Conservation (phyloP, 2,888 invertebrate species). For the Oxytorus armatus region DNA sequence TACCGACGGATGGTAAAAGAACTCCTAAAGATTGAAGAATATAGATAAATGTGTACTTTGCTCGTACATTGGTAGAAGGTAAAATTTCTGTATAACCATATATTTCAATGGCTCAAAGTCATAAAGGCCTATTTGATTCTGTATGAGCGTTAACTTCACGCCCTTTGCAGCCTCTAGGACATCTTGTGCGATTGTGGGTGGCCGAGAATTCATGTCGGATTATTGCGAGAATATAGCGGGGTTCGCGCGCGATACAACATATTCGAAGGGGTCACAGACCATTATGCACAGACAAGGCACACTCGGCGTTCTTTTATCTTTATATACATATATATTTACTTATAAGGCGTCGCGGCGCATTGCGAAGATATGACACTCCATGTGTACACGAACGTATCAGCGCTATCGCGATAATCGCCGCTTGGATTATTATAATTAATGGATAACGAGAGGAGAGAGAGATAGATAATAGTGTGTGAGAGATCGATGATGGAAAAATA, state of each 20-base stretch:
- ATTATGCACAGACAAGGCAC: constrained; percentile 72
- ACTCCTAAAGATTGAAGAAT: no score
- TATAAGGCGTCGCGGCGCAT: constrained; percentile 43
- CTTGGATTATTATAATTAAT: constrained; percentile 66
- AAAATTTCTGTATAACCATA: not conserved
- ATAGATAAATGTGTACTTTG: no score
- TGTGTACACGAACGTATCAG: constrained; percentile 41
- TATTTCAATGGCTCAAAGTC: not conserved
- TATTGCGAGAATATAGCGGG: constrained; percentile 57
- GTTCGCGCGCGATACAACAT: constrained; percentile 50
- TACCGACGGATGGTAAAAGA: no score
- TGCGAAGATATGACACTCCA: constrained; percentile 62
- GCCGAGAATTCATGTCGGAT: constrained; percentile 72
- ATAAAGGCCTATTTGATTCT: not conserved
- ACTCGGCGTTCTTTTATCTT: constrained; percentile 1
- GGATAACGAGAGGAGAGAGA: constrained; percentile 49
- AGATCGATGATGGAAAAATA: constrained; percentile 52
- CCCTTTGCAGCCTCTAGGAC: constrained; percentile 1
- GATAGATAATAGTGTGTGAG: constrained; percentile 24
- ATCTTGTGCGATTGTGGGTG: constrained; percentile 57
- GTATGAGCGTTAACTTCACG: not conserved
- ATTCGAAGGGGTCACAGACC: constrained; percentile 71
- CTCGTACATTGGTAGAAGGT: not conserved
- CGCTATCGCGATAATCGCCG: constrained; percentile 63
- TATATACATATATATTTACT: not conserved